Evolutionary conservation across 1,140 invertebrate genomes (phyloP).

Genomic region (Ceratina australensis): DNA sequence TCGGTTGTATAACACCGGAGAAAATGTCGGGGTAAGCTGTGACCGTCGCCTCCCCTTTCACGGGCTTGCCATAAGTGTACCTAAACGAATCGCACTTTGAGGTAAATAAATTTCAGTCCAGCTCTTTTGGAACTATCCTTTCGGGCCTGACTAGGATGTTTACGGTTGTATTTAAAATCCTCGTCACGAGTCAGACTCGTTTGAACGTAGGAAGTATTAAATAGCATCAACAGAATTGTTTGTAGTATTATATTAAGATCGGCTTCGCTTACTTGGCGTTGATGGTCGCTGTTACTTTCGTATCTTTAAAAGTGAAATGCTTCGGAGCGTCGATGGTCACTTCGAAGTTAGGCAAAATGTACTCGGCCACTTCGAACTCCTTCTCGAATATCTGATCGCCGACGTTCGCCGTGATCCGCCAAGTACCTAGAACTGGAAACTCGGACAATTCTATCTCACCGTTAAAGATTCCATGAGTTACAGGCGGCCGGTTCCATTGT

Average conservation of each 20-base stretch:
- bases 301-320: conserved; percentile 90
- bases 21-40: conserved; percentile 88
- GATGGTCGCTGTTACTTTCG: conserved; percentile 87
- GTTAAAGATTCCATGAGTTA: conserved; percentile 88
- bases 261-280: conserved; percentile 89
- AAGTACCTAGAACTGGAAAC: conserved; percentile 94
- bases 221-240: no score
- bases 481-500: conserved; percentile 85
- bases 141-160: no score
- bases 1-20: conserved; percentile 88
- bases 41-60: conserved; percentile 88
- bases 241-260: no score
- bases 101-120: conserved; percentile 45
- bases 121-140: no score
- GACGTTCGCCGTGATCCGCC: conserved; percentile 87
- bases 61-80: conserved; percentile 91
- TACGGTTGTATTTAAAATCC: no score
- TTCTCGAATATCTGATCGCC: conserved; percentile 85
- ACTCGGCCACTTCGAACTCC: conserved; percentile 91
- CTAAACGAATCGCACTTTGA: conserved; percentile 72
- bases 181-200: no score
- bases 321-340: conserved; percentile 89
- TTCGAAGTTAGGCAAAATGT: conserved; percentile 95
- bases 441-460: conserved; percentile 89
- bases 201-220: no score